phyloP scores from a whole-genome alignment of 2,113 vertebrate genomes.

The Hemicordylus capensis region DNA sequence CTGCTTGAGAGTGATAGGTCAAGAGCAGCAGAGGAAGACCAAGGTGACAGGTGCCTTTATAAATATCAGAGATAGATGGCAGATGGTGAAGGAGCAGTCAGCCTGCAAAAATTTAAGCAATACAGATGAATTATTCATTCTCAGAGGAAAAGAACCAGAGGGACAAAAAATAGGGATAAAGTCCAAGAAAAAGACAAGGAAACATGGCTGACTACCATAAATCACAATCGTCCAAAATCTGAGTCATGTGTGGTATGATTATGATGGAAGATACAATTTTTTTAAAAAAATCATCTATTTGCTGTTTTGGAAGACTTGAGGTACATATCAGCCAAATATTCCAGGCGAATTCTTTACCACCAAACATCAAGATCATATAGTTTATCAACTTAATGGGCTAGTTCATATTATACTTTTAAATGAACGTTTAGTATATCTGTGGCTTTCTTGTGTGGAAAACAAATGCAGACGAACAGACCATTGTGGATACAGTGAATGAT shows the following conservation, averaged over 20 bases:
- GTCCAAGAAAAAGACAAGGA: neutral
- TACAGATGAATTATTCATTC: constrained; percentile 8
- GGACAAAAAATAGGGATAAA: neutral
- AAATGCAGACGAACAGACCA: too few relatives aligned
- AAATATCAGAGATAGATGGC: neutral
- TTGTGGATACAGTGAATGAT: too few relatives aligned
- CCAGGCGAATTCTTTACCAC: neutral
- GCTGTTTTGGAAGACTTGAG: neutral
- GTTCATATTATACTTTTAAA: too few relatives aligned
- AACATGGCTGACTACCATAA: neutral
- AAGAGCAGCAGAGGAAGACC: constrained; percentile 15
- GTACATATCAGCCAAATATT: neutral
- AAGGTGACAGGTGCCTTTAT: constrained; percentile 28
- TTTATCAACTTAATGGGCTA: too few relatives aligned
- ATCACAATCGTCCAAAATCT: neutral
- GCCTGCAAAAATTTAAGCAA: constrained; percentile 35
- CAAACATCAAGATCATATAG: neutral
- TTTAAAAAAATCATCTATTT: fast-evolving
- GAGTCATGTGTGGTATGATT: neutral
- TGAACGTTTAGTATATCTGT: too few relatives aligned
- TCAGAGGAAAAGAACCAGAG: constrained; percentile 24
- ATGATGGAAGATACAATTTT: neutral
- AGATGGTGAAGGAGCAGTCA: neutral
- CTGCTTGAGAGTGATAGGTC: neutral
- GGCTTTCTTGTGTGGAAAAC: too few relatives aligned